phyloP scores from a whole-genome alignment of 1,140 invertebrate species.

The Teleogryllus occipitalis region DNA sequence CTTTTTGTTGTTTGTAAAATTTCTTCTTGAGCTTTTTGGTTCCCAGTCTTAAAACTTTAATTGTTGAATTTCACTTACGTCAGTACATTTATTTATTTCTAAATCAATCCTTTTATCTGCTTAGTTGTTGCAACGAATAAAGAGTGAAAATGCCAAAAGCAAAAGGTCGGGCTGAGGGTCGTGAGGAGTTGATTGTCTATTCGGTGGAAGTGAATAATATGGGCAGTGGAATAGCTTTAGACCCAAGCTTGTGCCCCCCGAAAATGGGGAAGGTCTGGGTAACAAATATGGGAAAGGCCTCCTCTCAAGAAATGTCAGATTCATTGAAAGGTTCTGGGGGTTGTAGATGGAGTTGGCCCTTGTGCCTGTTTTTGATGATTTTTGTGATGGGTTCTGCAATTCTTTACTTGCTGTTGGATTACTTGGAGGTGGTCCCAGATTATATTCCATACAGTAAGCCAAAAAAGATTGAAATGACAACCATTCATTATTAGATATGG shows the following conservation, averaged over 20 bases:
- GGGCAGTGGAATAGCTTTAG: neutral
- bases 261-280: neutral
- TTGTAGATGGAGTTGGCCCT: too few species aligned
- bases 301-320: neutral
- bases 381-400: too few species aligned
- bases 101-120: too few species aligned
- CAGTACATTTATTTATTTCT: too few species aligned
- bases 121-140: too few species aligned
- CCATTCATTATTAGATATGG: too few species aligned
- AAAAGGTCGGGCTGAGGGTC: neutral
- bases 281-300: neutral
- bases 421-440: neutral
- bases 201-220: neutral
- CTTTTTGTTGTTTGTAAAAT: neutral
- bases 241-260: neutral
- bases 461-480: too few species aligned
- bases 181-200: neutral
- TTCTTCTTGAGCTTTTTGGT: neutral
- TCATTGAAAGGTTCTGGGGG: too few species aligned
- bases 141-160: too few species aligned
- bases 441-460: too few species aligned
- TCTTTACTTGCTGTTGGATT: neutral
- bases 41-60: neutral
- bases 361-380: too few species aligned
- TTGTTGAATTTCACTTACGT: too few species aligned